Evolutionary conservation across 2,888 invertebrate species (phyloP), one percentile per base, ranked within the genome.

Genomic region (Lycophotia porphyrea): DNA sequence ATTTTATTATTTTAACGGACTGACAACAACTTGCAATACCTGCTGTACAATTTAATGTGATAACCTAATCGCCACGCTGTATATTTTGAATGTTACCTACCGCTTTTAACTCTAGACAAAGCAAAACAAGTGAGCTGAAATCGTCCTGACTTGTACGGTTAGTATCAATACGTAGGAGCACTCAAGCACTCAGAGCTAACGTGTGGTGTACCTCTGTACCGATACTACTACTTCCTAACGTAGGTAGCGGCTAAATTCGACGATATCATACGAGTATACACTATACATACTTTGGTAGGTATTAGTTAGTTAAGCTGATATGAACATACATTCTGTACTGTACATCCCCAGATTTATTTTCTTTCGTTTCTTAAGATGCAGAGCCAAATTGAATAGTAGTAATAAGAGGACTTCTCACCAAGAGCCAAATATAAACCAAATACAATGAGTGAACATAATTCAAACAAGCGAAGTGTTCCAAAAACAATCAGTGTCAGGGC

Each of bases 401-500:
- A 61, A n/a, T 24, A 36, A 34, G 24, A 36, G 21, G n/a, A 21
- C 5, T 71, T 49, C 27, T 2, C 34, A 27, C 27, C 1, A 42
- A 36, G 36, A 61, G 13, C 18, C 18, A 60, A 76, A 52, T 27
- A 80, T 21, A 34, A 24, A 15, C 47, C 44, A 39, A 34, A 49
- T 27, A 42, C 39, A 36, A 52, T 55, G 69, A 44, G 27, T 66
- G 24, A 67, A 70, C 67, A 79, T 74, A 67, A 70, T 71, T 65
- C 55, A 27, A 70, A 55, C 71, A 73, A 68, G 36, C 49, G 60
- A 36, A 70, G 63, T 67, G 24, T 69, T 42, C 49, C 39, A 74
- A 79, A 74, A 80, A 83, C 86, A 79, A 76, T 85, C 67, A 60
- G 21, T 34, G 72, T 31, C 34, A 42, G 27, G 47, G 67, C 27